Conservation (phyloP, 2,113 vertebrate genomes). For the Aviceda subcristata region DNA sequence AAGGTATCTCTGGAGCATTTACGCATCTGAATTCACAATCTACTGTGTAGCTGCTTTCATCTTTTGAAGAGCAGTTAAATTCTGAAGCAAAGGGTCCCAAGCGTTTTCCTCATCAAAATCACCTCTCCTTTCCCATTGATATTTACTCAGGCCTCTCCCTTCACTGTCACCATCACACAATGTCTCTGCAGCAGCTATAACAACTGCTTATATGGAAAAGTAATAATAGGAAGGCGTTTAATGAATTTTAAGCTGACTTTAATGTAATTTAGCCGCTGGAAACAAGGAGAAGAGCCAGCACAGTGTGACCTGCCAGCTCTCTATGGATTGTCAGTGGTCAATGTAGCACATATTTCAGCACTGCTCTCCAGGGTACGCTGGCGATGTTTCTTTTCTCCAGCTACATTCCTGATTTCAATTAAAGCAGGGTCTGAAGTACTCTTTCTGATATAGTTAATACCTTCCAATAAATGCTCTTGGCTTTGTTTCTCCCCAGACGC, state of each 20-base stretch:
- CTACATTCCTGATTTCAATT: constrained; percentile 48
- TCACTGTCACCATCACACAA: constrained; percentile 3
- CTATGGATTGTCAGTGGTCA: constrained; percentile 53
- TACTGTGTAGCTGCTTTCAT: constrained; percentile 11
- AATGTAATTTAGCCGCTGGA: constrained; percentile 62
- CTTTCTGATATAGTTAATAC: constrained; percentile 37
- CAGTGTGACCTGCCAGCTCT: constrained; percentile 52
- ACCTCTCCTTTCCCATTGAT: constrained; percentile 29
- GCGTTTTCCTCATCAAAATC: constrained; percentile 32
- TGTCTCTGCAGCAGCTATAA: constrained; percentile 38
- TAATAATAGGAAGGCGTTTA: constrained; percentile 54
- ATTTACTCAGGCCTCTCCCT: constrained; percentile 26
- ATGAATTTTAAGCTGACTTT: constrained; percentile 65
- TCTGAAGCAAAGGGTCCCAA: constrained; percentile 40
- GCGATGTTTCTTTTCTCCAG: constrained; percentile 11
- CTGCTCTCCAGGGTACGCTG: constrained; percentile 27
- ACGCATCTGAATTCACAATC: not conserved
- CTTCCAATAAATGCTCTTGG: constrained; percentile 32
- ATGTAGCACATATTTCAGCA: constrained; percentile 34
- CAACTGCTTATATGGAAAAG: constrained; percentile 46
- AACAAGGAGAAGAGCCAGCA: constrained; percentile 44
- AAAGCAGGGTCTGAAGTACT: constrained; percentile 48
- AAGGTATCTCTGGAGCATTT: constrained; percentile 30
- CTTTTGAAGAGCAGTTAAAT: constrained; percentile 45
- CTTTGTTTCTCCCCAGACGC: not conserved